A percentile compares a stretch with the other conserved stretches of the same genome.
Conservation (phyloP, 2,797 vertebrate species). For the Pterois miles region DNA sequence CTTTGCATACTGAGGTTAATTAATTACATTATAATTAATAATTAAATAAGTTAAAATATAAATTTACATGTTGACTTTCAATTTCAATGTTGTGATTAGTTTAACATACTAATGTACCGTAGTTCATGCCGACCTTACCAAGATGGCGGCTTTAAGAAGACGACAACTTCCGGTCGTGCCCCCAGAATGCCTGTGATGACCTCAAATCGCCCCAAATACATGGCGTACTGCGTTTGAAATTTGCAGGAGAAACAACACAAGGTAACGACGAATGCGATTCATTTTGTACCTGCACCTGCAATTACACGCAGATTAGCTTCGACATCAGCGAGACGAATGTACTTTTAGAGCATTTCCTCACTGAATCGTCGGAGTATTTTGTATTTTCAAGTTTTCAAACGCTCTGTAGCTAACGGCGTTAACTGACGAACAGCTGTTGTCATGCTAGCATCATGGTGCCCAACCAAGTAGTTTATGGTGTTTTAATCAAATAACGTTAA, state of each 20-base stretch:
- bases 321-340: fast-evolving
- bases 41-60: no score
- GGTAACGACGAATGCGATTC: not conserved
- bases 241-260: slow-evolving; percentile 26
- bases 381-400: not conserved
- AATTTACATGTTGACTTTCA: no score
- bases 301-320: fast-evolving
- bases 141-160: slow-evolving; percentile 58
- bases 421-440: slow-evolving; percentile 16
- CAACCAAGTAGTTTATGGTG: not conserved
- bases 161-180: slow-evolving; percentile 63
- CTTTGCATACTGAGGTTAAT: no score
- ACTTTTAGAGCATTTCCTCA: not conserved
- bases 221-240: slow-evolving; percentile 40
- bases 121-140: slow-evolving; percentile 45
- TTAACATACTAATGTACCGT: no score
- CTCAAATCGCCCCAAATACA: slow-evolving; percentile 57
- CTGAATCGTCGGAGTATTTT: not conserved
- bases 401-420: not conserved
- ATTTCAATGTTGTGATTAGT: no score
- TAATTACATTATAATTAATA: no score
- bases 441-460: not conserved
- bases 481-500: not conserved
- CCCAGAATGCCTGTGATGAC: slow-evolving; percentile 45
- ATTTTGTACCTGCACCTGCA: fast-evolving